Evolutionary conservation across 2,888 invertebrate species (phyloP), one percentile per base, ranked within the genome.

Genomic region (Polydrusus cervinus): DNA sequence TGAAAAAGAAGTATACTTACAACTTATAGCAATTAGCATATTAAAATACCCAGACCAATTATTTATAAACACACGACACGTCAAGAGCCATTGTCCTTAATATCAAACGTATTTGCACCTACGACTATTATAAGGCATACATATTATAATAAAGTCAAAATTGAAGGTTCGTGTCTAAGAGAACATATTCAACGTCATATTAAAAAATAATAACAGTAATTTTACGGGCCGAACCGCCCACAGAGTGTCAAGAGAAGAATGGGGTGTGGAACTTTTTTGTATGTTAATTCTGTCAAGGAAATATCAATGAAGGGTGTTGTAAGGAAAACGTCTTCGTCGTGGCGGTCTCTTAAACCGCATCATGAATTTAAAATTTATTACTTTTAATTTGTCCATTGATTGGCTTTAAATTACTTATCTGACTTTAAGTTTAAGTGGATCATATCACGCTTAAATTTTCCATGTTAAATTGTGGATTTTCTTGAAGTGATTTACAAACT

Each of bases 241-340:
- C 73, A 20, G 60, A 67, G 45, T 40, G 51, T 57, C 43, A 67
- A 25, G 30, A 51, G 78, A 76, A 71, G 78, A 75, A 76, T 76
- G 74, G 62, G 67, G 49, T 40, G 38, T 60, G 57, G 57, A 60
- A 60, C 62, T 76, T 79, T 79, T 78, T 79, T 79, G 77, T 79
- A 79, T 79, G 79, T 78, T 77, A 79, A 79, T 79, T 74, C 67
- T 14, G 65, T 61, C 45, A 64, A 70, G 57, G 49, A 74, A 74
- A 71, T 72, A 76, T 79, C 78, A 79, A 78, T 76, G 78, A 74
- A 77, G 78, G 79, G 78, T 76, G 79, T 79, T 78, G 68, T 71
- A 16, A 60, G 57, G 8, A 14, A 57, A 53, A 40, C 16, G n/a
- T 11, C 38, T 30, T 60, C 30, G 14, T 9, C 9, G 38, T 14